Conservation (phyloP, 2,113 vertebrate species). For the Periophthalmodon schlosseri region DNA sequence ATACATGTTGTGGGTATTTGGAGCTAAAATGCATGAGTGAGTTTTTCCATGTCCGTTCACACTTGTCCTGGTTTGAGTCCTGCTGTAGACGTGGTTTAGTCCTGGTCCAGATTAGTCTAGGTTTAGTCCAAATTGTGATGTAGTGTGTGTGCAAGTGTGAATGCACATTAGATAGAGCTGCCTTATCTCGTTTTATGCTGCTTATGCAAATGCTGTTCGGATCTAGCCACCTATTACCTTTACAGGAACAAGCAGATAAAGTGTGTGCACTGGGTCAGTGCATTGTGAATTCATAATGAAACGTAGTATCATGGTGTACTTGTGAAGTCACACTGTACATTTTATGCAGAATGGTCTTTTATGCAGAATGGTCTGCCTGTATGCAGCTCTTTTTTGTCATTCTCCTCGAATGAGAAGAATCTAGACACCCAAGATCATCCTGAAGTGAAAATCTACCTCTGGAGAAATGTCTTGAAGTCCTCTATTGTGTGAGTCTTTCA, state of each 20-base stretch:
- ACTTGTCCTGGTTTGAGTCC: not conserved
- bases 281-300: not conserved
- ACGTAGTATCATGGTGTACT: not conserved
- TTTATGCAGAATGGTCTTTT: not conserved
- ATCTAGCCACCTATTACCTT: too few relatives aligned
- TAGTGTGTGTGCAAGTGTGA: too few relatives aligned
- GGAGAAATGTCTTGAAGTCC: conserved; percentile 38
- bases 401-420: not conserved
- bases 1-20: not conserved
- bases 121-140: too few relatives aligned
- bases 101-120: not conserved
- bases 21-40: not conserved
- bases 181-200: too few relatives aligned
- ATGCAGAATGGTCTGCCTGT: too few relatives aligned
- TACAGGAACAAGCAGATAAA: not conserved
- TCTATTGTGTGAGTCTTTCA: conserved; percentile 36
- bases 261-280: not conserved
- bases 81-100: not conserved
- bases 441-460: conserved; percentile 12
- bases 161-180: too few relatives aligned
- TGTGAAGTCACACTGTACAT: conserved; percentile 25
- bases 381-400: conserved; percentile 19
- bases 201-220: too few relatives aligned
- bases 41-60: not conserved
- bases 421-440: conserved; percentile 1